Evolutionary conservation across 2,888 invertebrate genomes (phyloP), one percentile per base, ranked within the genome.

Genomic region (Corythucha ciliata): DNA sequence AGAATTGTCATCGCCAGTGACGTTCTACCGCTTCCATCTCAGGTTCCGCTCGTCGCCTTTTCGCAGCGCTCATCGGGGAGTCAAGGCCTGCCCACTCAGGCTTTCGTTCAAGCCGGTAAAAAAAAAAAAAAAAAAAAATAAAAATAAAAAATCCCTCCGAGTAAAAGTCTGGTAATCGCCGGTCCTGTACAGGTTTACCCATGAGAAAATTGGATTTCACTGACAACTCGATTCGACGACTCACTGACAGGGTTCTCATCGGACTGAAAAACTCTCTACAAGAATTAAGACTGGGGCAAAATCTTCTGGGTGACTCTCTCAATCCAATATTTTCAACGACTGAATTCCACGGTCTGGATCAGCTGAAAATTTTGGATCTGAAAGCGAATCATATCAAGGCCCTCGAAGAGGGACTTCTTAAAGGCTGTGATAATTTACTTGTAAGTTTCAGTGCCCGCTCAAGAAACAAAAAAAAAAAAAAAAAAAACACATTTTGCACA

Each of bases 271-370:
- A 73, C 62, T 79, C 80, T 8, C 70, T 91, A 32, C 77, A 78
- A 18, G 81, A 81, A 61, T 67, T 91, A 32, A 75, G 77, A 14
- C 68, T 92, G 47, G 76, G 83, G 24, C 79, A 87, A 63, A 92
- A 92, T 66, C 71, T 87, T n/a, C 73, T 92, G 24, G 91, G 91
- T 1, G 90, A 91, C 65, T 87, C 84, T 62, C 70, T 91, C 24
- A 91, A 90, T 69, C 91, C 91, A 0, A 88, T 91, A 59, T 91
- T 91, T 68, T 86, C 88, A 18, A 84, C 84, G 34, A 80, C 81
- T 25, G 90, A 90, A 67, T 80, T 91, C 55, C 84, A 85, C 60
- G 80, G 82, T 14, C 69, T 91, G 55, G 76, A 76, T 3, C 78
- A 80, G 54, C 70, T 91, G 48, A 77, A 79, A 63, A 69, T 83